These are phyloP conservation scores for Prionailurus bengalensis DNA, from an alignment of 2,113 vertebrate genomes.

Conservation along the genomic window DNA sequence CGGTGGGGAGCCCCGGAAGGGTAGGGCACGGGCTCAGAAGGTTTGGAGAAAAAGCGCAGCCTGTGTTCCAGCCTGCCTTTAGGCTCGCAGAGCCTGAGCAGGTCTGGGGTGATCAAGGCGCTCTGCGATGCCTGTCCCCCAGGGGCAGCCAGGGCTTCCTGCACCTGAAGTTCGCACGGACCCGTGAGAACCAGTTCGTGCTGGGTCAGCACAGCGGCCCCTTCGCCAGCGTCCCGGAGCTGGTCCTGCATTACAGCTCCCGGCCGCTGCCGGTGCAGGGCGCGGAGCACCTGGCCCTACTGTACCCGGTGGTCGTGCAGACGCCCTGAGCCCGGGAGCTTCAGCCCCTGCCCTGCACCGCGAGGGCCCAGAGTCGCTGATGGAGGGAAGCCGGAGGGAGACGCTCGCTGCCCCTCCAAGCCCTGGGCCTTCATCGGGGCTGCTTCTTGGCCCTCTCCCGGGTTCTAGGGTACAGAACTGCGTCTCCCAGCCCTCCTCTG, in stretches of 20 bases:
- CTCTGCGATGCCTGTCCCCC: background rate
- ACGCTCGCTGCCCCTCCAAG: background rate
- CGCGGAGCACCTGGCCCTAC: conserved; percentile 93
- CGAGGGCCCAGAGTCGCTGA: background rate
- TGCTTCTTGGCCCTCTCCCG: rapidly evolving
- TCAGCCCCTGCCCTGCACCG: background rate
- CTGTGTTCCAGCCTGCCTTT: background rate
- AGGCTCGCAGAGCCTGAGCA: background rate
- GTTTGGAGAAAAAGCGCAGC: background rate
- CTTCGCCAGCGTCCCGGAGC: conserved; percentile 93
- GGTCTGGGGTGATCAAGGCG: background rate
- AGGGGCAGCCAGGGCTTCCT: conserved; percentile 97
- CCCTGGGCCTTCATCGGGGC: background rate
- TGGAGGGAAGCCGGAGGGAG: too few relatives aligned
- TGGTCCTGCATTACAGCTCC: conserved; percentile 94
- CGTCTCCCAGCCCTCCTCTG: background rate
- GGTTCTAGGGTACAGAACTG: too few relatives aligned
- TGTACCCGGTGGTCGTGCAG: conserved; percentile 93
- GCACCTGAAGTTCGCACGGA: conserved; percentile 95
- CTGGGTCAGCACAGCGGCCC: conserved; percentile 95
- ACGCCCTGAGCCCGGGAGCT: conserved; percentile 85
- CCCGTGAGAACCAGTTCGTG: conserved; percentile 90
- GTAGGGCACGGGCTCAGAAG: background rate
- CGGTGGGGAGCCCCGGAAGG: background rate
- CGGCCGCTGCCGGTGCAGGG: conserved; percentile 94